Base-by-base conservation (phyloP, 1,140 invertebrate genomes). In the Pygmarrhopalites habei region DNA sequence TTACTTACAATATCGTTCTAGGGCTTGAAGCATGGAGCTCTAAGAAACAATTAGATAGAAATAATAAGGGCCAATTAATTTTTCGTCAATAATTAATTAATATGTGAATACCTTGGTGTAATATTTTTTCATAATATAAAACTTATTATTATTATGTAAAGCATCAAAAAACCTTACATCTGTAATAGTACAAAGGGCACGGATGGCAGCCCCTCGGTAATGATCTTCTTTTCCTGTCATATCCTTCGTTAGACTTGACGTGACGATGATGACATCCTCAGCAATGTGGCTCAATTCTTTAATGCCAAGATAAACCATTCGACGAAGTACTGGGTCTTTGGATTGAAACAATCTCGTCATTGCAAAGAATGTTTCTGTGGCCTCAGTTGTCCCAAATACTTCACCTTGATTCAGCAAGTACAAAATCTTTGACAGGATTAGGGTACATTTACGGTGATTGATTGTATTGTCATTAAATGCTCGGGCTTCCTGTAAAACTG, bases 201-300 rank as follows among this genome's bases (percentile, higher is more conserved):
- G 80, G 62, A 99, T 98, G 26, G 96, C 95, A 19, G 95, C 90
- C 7, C 93, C 92, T 68, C 95, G 79, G 73, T 98, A 98, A 49
- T 93, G 78, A 79, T 98, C 95, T 76, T 99, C 95, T 73, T 93
- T 95, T 1, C 95, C 93, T 51, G 95, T 99, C 95, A 99, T 99
- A 74, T 99, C 97, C 77, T 98, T 98, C 7, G 95, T 99, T 52
- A 99, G 79, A 72, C 92, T 95, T 52, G 86, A 92, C 3, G 95
- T 99, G 0, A 99, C 96, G 74, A 99, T 99, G 65, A 99, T 99
- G 2, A 99, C 95, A 85, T 99, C 95, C 74, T 99, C 92, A 4
- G 96, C 95, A 64, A 97, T 82, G 19, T 84, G 84, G 72, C 92
- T 92, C 69, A 99, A 78, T 75, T 98, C 95, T 76, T 99, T 99